Evolutionary conservation across 1,140 invertebrate genomes (phyloP), one percentile per base, ranked within the genome.

Genomic region (Prorops nasuta): DNA sequence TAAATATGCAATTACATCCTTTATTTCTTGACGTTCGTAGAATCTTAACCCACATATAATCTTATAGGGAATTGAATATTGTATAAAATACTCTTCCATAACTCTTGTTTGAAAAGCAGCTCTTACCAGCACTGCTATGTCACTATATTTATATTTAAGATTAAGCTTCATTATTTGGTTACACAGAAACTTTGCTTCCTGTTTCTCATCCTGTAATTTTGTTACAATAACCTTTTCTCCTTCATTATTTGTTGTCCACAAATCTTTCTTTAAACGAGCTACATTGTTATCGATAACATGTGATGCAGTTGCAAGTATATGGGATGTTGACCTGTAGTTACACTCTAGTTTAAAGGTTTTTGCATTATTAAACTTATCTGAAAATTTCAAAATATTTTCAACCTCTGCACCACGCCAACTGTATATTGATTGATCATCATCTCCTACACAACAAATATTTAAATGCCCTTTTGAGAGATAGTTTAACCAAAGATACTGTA

Each of bases 1-100:
- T 38, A 53, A 32, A 47, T 53, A 53, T 37, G 51, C 51, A 43
- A n/a, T n/a, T n/a, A n/a, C n/a, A n/a, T n/a, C n/a, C n/a, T n/a
- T n/a, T n/a, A n/a, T n/a, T n/a, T n/a, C n/a, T n/a, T n/a, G n/a
- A n/a, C n/a, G n/a, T n/a, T n/a, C n/a, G n/a, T n/a, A n/a, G n/a
- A n/a, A n/a, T n/a, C n/a, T n/a, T n/a, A n/a, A n/a, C n/a, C n/a
- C n/a, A n/a, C n/a, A n/a, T n/a, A n/a, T n/a, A n/a, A n/a, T n/a
- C n/a, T n/a, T n/a, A n/a, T n/a, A n/a, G n/a, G n/a, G n/a, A n/a
- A n/a, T n/a, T n/a, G n/a, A n/a, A n/a, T n/a, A n/a, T n/a, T n/a
- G n/a, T n/a, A n/a, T n/a, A n/a, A n/a, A n/a, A n/a, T n/a, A n/a
- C n/a, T n/a, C n/a, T n/a, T n/a, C n/a, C n/a, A n/a, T n/a, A n/a